Conservation (phyloP, 2,113 vertebrate species). For the Machaerirhynchus nigripectus region DNA sequence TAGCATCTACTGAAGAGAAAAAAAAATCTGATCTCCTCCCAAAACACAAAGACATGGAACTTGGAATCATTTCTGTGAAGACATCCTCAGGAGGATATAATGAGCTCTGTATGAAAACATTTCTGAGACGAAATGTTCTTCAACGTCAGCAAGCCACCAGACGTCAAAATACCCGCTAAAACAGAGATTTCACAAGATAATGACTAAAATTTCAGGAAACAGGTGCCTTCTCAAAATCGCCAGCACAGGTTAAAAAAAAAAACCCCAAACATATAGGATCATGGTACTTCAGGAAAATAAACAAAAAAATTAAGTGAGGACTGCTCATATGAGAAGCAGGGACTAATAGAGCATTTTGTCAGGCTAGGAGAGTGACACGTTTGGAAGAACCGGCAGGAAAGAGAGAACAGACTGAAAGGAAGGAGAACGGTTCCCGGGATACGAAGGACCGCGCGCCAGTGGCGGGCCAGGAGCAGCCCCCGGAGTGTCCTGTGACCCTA, state of each 20-base stretch:
- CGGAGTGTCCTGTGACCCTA: neutral
- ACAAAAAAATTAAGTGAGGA: neutral
- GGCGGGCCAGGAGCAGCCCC: neutral
- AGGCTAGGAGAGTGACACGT: neutral
- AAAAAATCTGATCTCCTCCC: neutral
- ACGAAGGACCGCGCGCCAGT: neutral
- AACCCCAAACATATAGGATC: neutral
- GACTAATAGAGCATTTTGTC: neutral
- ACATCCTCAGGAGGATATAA: neutral
- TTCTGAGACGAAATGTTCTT: neutral
- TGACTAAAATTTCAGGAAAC: neutral
- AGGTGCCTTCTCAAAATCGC: neutral
- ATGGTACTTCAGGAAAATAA: rapidly evolving
- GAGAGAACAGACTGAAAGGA: neutral
- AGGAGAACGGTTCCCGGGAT: neutral
- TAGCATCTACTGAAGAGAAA: neutral
- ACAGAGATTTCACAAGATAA: neutral
- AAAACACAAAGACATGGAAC: neutral
- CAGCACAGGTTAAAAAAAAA: neutral
- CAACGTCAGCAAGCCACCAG: neutral
- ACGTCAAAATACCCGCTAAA: neutral
- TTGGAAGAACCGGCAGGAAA: neutral
- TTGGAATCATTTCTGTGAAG: neutral
- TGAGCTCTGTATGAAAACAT: neutral
- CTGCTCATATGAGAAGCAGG: neutral